These are phyloP conservation scores for Lasioglossum morio DNA, from an alignment of 2,888 invertebrate genomes.

Conservation along the genomic window DNA sequence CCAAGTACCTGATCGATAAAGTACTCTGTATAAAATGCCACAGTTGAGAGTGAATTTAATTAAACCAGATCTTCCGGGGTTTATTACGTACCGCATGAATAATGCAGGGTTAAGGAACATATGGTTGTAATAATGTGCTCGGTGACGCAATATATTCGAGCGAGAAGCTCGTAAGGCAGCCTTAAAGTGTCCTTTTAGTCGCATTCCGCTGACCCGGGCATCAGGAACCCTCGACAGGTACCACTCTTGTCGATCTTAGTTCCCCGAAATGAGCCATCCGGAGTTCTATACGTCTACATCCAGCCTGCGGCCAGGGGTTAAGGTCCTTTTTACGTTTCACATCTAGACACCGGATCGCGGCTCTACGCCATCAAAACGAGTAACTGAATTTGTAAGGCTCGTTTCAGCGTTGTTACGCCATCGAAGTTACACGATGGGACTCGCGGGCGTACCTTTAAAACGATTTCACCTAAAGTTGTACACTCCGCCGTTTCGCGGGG, in stretches of 20 bases:
- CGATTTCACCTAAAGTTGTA: conserved; percentile 17
- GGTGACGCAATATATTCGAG: conserved; percentile 1
- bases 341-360: conserved; percentile 20
- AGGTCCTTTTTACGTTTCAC: conserved; percentile 46
- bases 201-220: conserved; percentile 70
- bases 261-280: conserved; percentile 66
- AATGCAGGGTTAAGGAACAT: conserved; percentile 8
- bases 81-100: neutral
- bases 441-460: conserved; percentile 19
- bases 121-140: conserved; percentile 1
- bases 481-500: conserved; percentile 2
- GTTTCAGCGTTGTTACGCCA: conserved; percentile 10
- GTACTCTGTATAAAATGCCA: neutral
- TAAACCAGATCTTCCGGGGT: neutral
- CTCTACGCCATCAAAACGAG: neutral
- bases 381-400: conserved; percentile 32
- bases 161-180: conserved; percentile 14
- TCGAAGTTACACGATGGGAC: neutral
- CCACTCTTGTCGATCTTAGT: conserved; percentile 61
- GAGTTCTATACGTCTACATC: conserved; percentile 44
- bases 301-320: conserved; percentile 25
- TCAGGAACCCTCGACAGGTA: conserved; percentile 63
- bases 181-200: conserved; percentile 71
- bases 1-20: neutral
- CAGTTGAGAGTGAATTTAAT: neutral